Evolutionary conservation across 1,140 invertebrate genomes (phyloP), one percentile per base, ranked within the genome.

Genomic region (Halesus radiatus): DNA sequence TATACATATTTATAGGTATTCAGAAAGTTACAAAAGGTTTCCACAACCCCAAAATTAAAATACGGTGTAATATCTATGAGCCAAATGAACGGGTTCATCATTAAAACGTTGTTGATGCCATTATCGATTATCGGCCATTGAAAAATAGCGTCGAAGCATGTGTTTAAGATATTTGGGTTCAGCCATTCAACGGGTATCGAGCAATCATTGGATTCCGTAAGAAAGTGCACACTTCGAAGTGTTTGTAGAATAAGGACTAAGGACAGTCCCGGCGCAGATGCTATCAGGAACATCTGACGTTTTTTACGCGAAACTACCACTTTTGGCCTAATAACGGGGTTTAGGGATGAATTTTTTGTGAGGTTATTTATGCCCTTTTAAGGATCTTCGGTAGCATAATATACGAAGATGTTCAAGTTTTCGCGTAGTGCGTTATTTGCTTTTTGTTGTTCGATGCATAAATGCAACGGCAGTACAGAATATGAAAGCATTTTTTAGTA

Each of bases 201-300:
- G 54, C 54, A 74, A 74, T 74, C 70, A 74, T 54, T 56, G 70
- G 70, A 74, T 74, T 26, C 54, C 54, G 50, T 54, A 74, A 73
- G 70, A 73, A 73, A 74, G 53, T 56, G 70, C 53, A 74, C 56
- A 62, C 74, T 50, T 22, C 13, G 26, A 13, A 6, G 54, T 37
- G 74, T 60, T 62, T 23, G 22, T 18, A 20, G 23, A 54, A 29
- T 32, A 32, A 53, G 52, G 53, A 74, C 70, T 32, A 32, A 53
- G 52, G 53, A 74, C 70, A 37, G 60, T 64, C 52, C 37, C 2
- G 58, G 73, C 80, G 80, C 80, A 81, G 80, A 81, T 81, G 80
- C 26, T 77, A 77, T 81, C 79, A 60, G 54, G 77, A 81, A 81
- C 80, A 81, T 81, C 80, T 81, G 80, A 81, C 80, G 74, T 77